Base-by-base conservation (phyloP, 2,888 invertebrate species). In the Cremastinae sp. region DNA sequence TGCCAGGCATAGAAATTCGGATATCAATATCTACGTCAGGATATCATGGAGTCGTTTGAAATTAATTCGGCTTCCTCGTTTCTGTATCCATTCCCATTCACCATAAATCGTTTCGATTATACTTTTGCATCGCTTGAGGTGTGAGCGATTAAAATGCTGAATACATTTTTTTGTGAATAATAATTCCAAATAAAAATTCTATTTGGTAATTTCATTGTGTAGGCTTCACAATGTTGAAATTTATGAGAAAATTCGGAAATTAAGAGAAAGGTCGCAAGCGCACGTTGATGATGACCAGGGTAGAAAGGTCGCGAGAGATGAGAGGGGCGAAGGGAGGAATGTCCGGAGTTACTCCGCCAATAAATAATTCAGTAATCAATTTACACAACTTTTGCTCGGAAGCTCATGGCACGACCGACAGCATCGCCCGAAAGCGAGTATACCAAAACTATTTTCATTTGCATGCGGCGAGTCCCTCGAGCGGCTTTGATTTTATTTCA, bases 311-410 rank as follows among this genome's bases (percentile, higher is more conserved):
- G 16, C 22, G 43, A n/a, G 37, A 16, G 14, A 12, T 22, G 59
- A 35, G 10, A 9, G 35, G 28, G 41, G 35, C 5, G 12, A 7
- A 51, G 37, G 47, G 51, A 12, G 65, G 58, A 53, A 43, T 47
- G 61, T 20, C 7, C 65, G 61, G 61, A 55, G 22, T 39, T 59
- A 22, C 65, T 45, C 51, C 61, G 64, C 51, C 81, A 79, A 86
- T 85, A 86, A 85, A 85, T 85, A 85, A 86, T 85, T 85, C 85
- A 84, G 81, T 83, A 84, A 86, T 85, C 85, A 84, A 83, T 85
- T 86, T 83, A 84, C 78, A 81, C 81, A 83, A 84, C 82, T 85
- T 83, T 79, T 78, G 77, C 79, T 68, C 43, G 70, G 45, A 43
- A 16, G 39, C 47, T 45, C 49, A 5, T 28, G 2, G 59, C 45